Base-by-base conservation (phyloP, 2,888 invertebrate genomes). In the Noctua janthe region DNA sequence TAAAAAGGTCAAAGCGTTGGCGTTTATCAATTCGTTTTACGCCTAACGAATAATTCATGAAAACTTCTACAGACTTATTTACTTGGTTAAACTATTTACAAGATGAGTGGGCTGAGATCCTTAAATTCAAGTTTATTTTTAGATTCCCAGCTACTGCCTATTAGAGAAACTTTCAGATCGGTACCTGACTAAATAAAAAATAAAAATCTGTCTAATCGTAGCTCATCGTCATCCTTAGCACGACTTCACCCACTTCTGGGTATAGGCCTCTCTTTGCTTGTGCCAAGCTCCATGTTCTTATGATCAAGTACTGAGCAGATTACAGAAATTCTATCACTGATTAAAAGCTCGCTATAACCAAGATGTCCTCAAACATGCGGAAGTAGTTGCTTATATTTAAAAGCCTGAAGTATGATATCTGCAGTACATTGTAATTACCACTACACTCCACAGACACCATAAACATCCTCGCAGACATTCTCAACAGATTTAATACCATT, bases 401-500 rank as follows among this genome's bases (percentile, higher is more conserved):
- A 39, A 66, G 20, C 66, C 35, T 29, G 49, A 2, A 66, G 29
- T 49, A 69, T 15, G 23, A n/a, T 29, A 35, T 4, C 43, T 54
- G 23, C 23, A 80, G 47, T 69, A 70, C 47, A 62, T 47, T 74
- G 56, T 67, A 35, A 47, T 51, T n/a, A 80, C 29, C 11, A 39
- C 64, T 35, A 64, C 35, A 64, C 35, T 17, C n/a, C 2, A 54
- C 49, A 59, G 29, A 15, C 23, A 43, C 13, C n/a, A 66, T 74
- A 83, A 78, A 75, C 56, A 75, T 66, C 15, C 43, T 67, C n/a
- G 17, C 39, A 72, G 67, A 43, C 71, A 75, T 67, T 20, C 54
- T 15, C 5, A 49, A 69, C 66, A 79, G 43, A 73, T 83, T 80
- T 72, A 79, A 74, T 71, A 29, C 59, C 51, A 6, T 13, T 74